Base-by-base conservation (phyloP, 2,113 vertebrate genomes). In the Strigops habroptila region DNA sequence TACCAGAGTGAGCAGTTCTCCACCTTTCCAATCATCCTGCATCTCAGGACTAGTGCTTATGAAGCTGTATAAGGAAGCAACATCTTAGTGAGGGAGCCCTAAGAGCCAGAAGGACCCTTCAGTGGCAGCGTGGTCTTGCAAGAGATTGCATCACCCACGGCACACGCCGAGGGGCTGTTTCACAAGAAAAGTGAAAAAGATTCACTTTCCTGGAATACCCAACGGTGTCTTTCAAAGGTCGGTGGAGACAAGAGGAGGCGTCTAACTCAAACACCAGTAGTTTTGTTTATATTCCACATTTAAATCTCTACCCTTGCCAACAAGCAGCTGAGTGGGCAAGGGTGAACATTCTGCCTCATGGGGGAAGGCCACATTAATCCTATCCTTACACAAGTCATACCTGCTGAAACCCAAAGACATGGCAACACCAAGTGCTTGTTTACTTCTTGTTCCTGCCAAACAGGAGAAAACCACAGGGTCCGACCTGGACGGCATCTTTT, bases 391-490 rank as follows among this genome's bases (percentile, higher is more conserved):
- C 22, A 37, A 52, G 12, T 28, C 75, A 6, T 84, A 99, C 99
- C 98, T 98, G 94, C 93, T 97, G 96, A 98, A 99, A 96, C 99
- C 99, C 96, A 99, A 96, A 63, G 98, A 98, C 4, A 23, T 9
- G 37, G 99, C 99, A 68, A 97, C 95, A 73, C 90, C 78, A 22
- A 99, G 55, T 27, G 99, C 99, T 37, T 77, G 97, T 96, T 98
- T 98, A 97, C 99, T 99, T 95, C 99, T 98, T 49, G 98, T 87
- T 86, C 99, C 99, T 25, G 98, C 98, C 93, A 98, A 96, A 96
- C 99, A 99, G 57, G 98, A 98, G 95, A 99, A 99, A 53, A 99
- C 97, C 27, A 99, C 60, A 46, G 91, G 97, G 76, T 99, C 98
- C 0, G 97, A 98, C 89, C 97, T 98, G 81, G 97, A 97, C 5